These are phyloP conservation scores for Pasiphila rectangulata DNA, from an alignment of 2,888 invertebrate species.

Conservation along the genomic window DNA sequence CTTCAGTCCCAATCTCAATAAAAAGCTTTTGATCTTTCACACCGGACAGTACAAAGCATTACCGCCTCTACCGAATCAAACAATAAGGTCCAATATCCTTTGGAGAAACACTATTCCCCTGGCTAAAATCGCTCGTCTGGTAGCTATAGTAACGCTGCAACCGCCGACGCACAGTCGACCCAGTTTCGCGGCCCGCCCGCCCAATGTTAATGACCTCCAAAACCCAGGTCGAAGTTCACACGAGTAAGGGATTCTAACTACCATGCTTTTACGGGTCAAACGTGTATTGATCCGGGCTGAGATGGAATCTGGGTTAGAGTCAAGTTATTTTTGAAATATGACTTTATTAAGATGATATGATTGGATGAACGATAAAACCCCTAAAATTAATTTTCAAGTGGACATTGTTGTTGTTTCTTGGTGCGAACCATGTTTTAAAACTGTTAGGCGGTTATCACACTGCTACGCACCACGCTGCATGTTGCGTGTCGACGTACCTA, in stretches of 20 bases:
- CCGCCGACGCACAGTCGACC: constrained; percentile 64
- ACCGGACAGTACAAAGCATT: not conserved
- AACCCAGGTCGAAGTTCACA: constrained; percentile 81
- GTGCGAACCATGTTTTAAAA: too few species aligned
- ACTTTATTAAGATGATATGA: not conserved
- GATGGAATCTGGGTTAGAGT: constrained; percentile 68
- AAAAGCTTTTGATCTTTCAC: not conserved
- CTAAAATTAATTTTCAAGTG: too few species aligned
- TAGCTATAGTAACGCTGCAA: constrained; percentile 67
- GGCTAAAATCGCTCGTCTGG: constrained; percentile 48
- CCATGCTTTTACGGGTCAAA: constrained; percentile 67
- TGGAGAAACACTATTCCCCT: constrained; percentile 15
- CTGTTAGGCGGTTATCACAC: too few species aligned
- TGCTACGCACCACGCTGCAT: too few species aligned
- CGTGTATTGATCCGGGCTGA: constrained; percentile 72
- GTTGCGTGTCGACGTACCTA: too few species aligned
- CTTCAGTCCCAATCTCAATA: too few species aligned
- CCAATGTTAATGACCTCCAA: constrained; percentile 82
- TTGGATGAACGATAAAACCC: too few species aligned
- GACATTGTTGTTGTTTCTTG: too few species aligned
- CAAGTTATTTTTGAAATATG: constrained; percentile 2
- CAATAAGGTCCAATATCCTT: not conserved
- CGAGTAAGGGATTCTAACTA: constrained; percentile 70
- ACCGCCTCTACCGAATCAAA: not conserved
- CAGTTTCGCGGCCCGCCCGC: constrained; percentile 63